Base-by-base conservation (phyloP, 2,888 invertebrate genomes). In the Erebia palarica region DNA sequence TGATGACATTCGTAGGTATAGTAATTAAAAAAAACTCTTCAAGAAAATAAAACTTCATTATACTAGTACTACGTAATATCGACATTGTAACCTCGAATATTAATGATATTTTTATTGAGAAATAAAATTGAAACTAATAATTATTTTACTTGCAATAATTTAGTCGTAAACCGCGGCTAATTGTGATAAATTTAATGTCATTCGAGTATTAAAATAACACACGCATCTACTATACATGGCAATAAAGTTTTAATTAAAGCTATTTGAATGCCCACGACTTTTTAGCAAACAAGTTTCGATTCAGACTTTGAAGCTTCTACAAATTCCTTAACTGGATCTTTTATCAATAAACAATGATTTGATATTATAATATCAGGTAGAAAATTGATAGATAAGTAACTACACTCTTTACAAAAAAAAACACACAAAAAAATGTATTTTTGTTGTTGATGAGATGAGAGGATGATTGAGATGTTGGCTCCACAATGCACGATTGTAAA, bases 211-310 rank as follows among this genome's bases (percentile, higher is more conserved):
- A 69, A 71, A 69, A 49, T 42, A 57, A 67, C 42, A 69, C 53
- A 67, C 49, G 58, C 55, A 59, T 64, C 63, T 61, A 65, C 60
- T 53, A 58, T 47, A 36, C 36, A 63, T 10, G n/a, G 65, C 63
- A 69, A 64, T 73, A 73, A 73, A 73, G 66, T 57, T 67, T 71
- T 73, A 73, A 73, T 73, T 67, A 69, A 70, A 61, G 65, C 44
- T 65, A 55, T 58, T 58, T 21, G 53, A 36, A 65, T 27, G 14
- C 21, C 9, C 18, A 18, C 16, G 16, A 18, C 18, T 55, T 16
- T 47, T 10, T 47, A 27, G 27, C 27, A 3, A 27, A 27, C 27
- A 27, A 27, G 27, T 27, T 27, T 27, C 4, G 27, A 3, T 27
- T 27, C 27, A 27, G 3, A 27, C 27, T 27, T 7, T 36, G 7